Evolutionary conservation across 2,113 vertebrate genomes (phyloP).

Genomic region (Aplodontia rufa): DNA sequence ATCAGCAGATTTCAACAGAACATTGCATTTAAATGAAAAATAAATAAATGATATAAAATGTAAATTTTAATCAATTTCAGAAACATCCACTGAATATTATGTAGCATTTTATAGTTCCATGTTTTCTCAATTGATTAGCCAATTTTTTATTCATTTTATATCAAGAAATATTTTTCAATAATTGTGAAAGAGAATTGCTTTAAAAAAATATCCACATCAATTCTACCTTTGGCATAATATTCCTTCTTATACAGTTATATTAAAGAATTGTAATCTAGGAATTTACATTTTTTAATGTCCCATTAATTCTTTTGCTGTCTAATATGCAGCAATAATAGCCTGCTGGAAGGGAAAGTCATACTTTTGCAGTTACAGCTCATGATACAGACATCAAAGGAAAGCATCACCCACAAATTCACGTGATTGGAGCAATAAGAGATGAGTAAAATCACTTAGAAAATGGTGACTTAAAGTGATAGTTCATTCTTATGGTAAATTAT

Average conservation of each 20-base stretch:
- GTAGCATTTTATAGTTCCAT: background rate
- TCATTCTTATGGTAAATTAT: background rate
- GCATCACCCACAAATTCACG: background rate
- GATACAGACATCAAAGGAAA: slow-evolving; percentile 42
- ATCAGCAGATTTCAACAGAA: background rate
- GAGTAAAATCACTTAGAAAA: background rate
- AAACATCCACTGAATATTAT: background rate
- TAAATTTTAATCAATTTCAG: background rate
- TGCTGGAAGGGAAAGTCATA: background rate
- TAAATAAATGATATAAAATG: background rate
- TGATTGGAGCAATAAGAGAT: background rate
- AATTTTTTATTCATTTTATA: background rate
- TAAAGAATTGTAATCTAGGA: background rate
- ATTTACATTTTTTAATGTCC: background rate
- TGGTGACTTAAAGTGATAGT: background rate
- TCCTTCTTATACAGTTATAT: background rate
- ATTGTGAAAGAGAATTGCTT: background rate
- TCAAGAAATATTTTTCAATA: background rate
- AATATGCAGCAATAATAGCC: background rate
- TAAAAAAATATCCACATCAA: background rate
- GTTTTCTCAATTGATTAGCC: background rate
- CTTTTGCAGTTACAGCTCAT: background rate
- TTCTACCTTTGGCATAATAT: background rate
- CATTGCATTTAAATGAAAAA: background rate
- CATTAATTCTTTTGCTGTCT: background rate